Evolutionary conservation across 2,888 invertebrate genomes (phyloP).

Genomic region (Apamea monoglypha): DNA sequence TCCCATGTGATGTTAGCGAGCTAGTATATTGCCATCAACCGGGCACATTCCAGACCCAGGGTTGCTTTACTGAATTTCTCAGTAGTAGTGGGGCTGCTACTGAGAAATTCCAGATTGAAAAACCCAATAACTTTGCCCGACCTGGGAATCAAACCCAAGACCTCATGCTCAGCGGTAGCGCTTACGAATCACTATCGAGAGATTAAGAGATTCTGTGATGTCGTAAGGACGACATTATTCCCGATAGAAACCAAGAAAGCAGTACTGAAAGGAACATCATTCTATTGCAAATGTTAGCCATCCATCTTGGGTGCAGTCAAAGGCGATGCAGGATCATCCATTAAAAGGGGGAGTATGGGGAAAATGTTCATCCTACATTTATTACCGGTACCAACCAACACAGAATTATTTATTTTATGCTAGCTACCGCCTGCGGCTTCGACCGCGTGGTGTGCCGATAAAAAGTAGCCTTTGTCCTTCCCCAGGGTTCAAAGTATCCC

Average conservation of each 20-base stretch:
- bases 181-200: neutral
- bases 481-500: no score
- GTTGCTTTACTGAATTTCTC: neutral
- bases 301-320: conserved; percentile 76
- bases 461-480: no score
- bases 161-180: neutral
- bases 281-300: conserved; percentile 74
- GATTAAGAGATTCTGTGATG: conserved; percentile 23
- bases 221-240: no score
- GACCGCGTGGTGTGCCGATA: no score
- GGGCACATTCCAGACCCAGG: neutral
- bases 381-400: conserved; percentile 48
- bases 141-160: neutral
- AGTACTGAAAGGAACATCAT: conserved; percentile 68
- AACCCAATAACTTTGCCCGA: no score
- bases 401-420: conserved; percentile 51
- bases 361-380: conserved; percentile 69
- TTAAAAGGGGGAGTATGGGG: conserved; percentile 71
- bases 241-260: conserved; percentile 32
- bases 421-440: no score
- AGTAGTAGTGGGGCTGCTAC: no score
- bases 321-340: conserved; percentile 73
- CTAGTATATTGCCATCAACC: neutral
- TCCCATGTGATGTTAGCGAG: neutral
- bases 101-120: neutral